A percentile compares a stretch with the other conserved stretches of the same genome.
Conservation (phyloP, 2,888 invertebrate species). For the Acrocyrtus sp. region DNA sequence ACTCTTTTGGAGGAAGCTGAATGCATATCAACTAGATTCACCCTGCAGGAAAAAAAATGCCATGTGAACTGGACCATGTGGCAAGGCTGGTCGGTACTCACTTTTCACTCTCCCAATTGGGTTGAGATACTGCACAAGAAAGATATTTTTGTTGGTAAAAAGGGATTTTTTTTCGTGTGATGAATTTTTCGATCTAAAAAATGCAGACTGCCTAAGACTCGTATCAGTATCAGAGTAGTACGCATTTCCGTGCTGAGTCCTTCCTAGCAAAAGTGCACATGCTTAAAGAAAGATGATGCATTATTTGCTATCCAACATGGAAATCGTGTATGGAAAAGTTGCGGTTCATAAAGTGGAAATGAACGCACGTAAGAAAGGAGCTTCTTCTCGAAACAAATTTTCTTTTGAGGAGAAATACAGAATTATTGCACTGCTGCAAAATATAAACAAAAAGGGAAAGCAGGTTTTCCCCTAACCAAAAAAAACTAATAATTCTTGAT, state of each 20-base stretch:
- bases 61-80: constrained; percentile 47
- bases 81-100: constrained; percentile 1
- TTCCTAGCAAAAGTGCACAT: too few relatives aligned
- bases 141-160: too few relatives aligned
- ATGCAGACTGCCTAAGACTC: too few relatives aligned
- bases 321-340: too few relatives aligned
- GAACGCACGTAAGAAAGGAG: neutral
- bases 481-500: constrained; percentile 31
- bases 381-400: too few relatives aligned
- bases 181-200: neutral
- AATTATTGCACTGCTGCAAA: too few relatives aligned
- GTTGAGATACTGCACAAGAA: too few relatives aligned
- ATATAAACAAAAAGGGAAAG: constrained; percentile 27
- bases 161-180: neutral
- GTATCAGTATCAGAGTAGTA: neutral
- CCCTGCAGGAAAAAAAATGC: neutral
- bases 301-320: neutral
- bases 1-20: too few relatives aligned
- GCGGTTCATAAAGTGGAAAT: neutral
- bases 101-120: neutral
- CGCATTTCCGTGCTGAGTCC: neutral
- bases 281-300: too few relatives aligned
- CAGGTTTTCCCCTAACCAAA: neutral
- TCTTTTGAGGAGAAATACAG: neutral
- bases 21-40: too few relatives aligned